phyloP scores from a whole-genome alignment of 2,888 invertebrate species.

The Dicycla oo region DNA sequence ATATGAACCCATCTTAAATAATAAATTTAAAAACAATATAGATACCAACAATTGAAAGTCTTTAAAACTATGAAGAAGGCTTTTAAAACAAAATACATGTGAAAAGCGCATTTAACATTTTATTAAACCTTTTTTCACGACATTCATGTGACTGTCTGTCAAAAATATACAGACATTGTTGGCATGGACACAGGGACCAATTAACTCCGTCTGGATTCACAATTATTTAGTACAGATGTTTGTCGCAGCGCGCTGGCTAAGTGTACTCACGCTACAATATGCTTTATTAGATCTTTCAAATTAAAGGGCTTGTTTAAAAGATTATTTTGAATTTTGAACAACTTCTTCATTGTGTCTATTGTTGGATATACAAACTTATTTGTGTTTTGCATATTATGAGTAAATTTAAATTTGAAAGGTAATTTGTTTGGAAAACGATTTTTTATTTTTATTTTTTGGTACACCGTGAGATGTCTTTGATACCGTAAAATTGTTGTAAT shows the following conservation, averaged over 20 bases:
- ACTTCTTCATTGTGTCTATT: too few relatives aligned
- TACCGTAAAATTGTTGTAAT: too few relatives aligned
- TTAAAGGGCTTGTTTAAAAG: background rate
- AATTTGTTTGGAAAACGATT: too few relatives aligned
- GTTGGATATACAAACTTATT: too few relatives aligned
- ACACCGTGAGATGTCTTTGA: too few relatives aligned
- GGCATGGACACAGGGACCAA: conserved; percentile 49
- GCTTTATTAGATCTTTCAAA: background rate
- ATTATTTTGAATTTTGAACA: background rate
- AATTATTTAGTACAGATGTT: conserved; percentile 67
- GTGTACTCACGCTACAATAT: background rate
- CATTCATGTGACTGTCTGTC: conserved; percentile 2
- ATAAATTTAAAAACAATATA: too few relatives aligned
- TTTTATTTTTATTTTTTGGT: too few relatives aligned
- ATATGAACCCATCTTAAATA: too few relatives aligned
- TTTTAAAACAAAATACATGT: background rate
- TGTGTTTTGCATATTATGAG: too few relatives aligned
- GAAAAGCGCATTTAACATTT: background rate
- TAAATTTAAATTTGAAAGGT: too few relatives aligned
- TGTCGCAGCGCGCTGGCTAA: conserved; percentile 9
- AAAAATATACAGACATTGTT: conserved; percentile 30
- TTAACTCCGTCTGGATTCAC: conserved; percentile 68
- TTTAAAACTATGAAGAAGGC: background rate
- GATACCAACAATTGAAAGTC: too few relatives aligned
- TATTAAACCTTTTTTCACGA: background rate